Evolutionary conservation across 2,888 invertebrate species (phyloP), one percentile per base, ranked within the genome.

Genomic region (Dolichopus griseipennis): DNA sequence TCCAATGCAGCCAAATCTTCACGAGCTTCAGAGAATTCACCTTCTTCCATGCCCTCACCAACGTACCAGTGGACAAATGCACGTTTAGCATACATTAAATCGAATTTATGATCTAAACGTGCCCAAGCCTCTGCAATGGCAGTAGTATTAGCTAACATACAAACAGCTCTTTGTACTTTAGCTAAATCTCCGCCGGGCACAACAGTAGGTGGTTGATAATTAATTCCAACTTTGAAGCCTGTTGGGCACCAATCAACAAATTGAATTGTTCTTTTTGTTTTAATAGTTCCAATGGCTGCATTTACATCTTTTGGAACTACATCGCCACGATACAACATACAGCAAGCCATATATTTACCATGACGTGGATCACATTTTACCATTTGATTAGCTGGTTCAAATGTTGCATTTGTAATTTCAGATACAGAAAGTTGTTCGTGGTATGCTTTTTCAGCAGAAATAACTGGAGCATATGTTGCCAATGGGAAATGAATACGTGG

Each of bases 121-220:
- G 93, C 93, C 94, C 94, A 95, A 21, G 94, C 95, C 81, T 95
- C 93, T n/a, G 93, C 93, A 79, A 95, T 94, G 75, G 94, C 92
- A 7, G 94, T 95, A 69, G 94, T 95, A 85, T 94, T 95, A 78
- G 92, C 92, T 84, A 95, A 85, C 94, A 95, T 95, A 87, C 95
- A 95, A 27, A 95, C 93, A 72, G 94, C 93, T 75, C 95, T 89
- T 80, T 92, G 92, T 33, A 94, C 93, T 83, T 93, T 93, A 71
- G 94, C 93, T 79, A 92, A 81, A 78, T 94, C 93, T 21, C 93
- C 93, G 7, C 93, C 93, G 3, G 94, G 94, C 63, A 94, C 93
- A 12, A 92, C 92, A 68, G 91, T 91, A 10, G 91, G 91, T 65
- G 92, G 91, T 83, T 95, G 95, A 85, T 95, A 95, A 86, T 95